Conservation (phyloP, 2,113 vertebrate species). For the Falcunculus frontatus region DNA sequence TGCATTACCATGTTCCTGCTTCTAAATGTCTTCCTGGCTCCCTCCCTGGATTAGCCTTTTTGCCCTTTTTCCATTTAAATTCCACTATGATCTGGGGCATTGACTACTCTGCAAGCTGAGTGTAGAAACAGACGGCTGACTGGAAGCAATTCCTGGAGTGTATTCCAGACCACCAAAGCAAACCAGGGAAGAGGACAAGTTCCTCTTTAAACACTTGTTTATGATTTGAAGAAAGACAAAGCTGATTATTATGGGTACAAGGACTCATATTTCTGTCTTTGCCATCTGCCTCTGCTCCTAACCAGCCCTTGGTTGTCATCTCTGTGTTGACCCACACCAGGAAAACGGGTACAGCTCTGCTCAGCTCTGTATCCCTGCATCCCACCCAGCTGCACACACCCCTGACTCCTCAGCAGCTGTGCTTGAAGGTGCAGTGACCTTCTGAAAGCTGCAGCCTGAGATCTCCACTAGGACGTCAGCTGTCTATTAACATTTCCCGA, state of each 20-base stretch:
- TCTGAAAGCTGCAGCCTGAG: not conserved
- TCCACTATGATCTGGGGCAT: slow-evolving; percentile 41
- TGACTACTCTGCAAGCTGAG: not conserved
- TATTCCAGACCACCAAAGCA: slow-evolving; percentile 55
- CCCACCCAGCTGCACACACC: not conserved
- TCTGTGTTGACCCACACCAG: not conserved
- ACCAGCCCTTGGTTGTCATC: not conserved
- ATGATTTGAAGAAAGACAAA: not conserved
- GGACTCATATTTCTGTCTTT: not conserved
- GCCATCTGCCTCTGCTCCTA: not conserved
- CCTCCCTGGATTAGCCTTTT: slow-evolving; percentile 43
- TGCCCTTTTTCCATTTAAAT: slow-evolving; percentile 60
- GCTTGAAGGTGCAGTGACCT: not conserved
- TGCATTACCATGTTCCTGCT: not conserved
- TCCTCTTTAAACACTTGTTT: not conserved
- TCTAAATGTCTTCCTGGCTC: slow-evolving; percentile 26
- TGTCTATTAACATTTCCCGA: not conserved
- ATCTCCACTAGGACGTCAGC: not conserved
- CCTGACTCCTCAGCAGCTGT: not conserved
- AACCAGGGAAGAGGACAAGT: not conserved
- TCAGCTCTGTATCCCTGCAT: not conserved
- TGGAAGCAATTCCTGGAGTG: slow-evolving; percentile 13
- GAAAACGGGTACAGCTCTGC: rapidly evolving
- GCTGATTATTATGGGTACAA: not conserved
- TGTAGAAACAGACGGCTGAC: not conserved